Evolutionary conservation across 2,797 vertebrate genomes (phyloP).

Genomic region (Forpus xanthops): DNA sequence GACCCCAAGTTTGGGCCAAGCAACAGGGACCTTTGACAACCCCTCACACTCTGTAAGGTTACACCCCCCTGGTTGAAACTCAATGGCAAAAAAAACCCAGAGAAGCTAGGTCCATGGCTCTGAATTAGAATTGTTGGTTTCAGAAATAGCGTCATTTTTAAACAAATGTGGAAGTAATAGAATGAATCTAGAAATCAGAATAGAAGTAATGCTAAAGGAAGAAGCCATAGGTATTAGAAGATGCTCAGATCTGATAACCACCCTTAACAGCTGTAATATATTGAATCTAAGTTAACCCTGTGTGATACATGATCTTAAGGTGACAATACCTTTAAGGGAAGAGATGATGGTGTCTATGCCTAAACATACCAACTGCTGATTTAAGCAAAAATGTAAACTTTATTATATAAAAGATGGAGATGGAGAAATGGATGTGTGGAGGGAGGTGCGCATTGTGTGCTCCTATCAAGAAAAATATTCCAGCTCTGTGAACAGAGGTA

Average conservation of each 20-base stretch:
- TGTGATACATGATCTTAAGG: not conserved
- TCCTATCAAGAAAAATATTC: not conserved
- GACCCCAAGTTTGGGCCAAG: rapidly evolving
- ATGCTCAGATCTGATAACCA: not conserved
- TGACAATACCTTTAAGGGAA: not conserved
- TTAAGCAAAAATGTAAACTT: not conserved
- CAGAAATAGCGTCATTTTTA: not conserved
- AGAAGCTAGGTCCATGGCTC: not conserved
- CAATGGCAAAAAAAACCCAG: not conserved
- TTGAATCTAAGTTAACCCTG: not conserved
- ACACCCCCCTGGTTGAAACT: not conserved
- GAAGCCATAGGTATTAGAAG: not conserved
- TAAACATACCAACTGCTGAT: not conserved
- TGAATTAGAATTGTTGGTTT: not conserved
- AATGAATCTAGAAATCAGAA: not conserved
- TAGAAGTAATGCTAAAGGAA: not conserved
- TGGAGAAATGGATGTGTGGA: not conserved
- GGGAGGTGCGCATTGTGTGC: too few relatives aligned
- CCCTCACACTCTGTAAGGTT: not conserved
- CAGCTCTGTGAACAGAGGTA: not conserved
- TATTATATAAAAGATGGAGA: not conserved
- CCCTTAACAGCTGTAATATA: not conserved
- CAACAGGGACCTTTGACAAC: not conserved
- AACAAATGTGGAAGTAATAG: not conserved
- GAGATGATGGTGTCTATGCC: not conserved